Evolutionary conservation across 2,113 vertebrate genomes (phyloP), one percentile per base, ranked within the genome.

Genomic region (Prionailurus viverrinus): DNA sequence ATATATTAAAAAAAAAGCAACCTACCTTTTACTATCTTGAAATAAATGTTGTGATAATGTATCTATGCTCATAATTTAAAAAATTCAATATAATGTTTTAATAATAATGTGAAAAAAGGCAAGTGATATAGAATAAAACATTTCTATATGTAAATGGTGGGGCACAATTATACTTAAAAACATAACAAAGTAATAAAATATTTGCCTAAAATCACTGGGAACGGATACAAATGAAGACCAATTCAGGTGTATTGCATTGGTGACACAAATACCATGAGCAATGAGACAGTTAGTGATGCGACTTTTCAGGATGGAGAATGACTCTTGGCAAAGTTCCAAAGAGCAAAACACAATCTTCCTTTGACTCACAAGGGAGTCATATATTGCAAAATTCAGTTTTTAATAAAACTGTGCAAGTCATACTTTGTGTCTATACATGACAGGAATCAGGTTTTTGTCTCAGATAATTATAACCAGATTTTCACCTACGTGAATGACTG

Each of bases 321-420:
- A 73, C 73, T 87, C 80, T 73, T 90, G 36, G 83, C 48, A 69
- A 97, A 51, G 58, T 95, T 84, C 63, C 82, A 92, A 85, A 94
- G 19, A 95, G 6, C 12, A 74, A 83, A 90, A 27, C 13, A 25
- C 21, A 76, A 27, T 94, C 41, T 93, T 97, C 9, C 8, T 95
- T 95, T 86, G 61, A 88, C 29, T 79, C 39, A 74, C 9, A 71
- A 83, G 33, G 33, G 25, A 84, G 29, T 94, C 15, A 0, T 68
- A 74, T 92, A 19, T 25, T 88, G 2, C 7, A 89, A 96, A 97
- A 93, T 61, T 41, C 14, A 41, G 68, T 55, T 93, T 95, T 98
- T 95, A 91, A 95, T 95, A 94, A 96, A 91, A 78, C 13, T 53
- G 2, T 68, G 15, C 15, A 79, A 69, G 55, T 36, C 14, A 51